Conservation (phyloP, 2,888 invertebrate genomes). For the Temnothorax ravouxi region DNA sequence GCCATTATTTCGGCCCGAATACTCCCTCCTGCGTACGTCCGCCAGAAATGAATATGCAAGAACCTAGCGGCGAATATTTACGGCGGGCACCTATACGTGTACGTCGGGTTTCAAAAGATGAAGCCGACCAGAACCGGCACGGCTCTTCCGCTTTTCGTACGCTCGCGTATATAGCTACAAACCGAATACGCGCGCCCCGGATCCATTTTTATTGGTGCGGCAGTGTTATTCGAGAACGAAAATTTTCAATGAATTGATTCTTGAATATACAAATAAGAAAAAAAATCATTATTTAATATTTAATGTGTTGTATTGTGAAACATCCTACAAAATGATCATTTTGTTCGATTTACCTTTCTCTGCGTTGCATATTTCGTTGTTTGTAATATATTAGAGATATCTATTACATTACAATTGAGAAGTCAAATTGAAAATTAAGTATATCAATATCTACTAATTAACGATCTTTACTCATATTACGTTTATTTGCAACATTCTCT, state of each 20-base stretch:
- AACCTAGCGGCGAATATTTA: constrained; percentile 75
- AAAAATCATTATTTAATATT: background rate
- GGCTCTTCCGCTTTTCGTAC: constrained; percentile 44
- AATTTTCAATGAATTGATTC: background rate
- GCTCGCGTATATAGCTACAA: constrained; percentile 13
- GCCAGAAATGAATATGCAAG: constrained; percentile 77
- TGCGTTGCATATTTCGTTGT: background rate
- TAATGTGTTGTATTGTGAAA: background rate
- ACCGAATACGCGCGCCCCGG: background rate
- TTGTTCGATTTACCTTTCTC: background rate
- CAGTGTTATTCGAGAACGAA: constrained; percentile 23
- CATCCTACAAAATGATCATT: background rate
- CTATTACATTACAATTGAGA: background rate
- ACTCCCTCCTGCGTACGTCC: constrained; percentile 63
- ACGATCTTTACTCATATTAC: background rate
- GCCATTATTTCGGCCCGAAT: constrained; percentile 73
- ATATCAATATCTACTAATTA: background rate
- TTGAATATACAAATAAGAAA: background rate
- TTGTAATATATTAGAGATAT: background rate
- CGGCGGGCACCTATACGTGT: constrained; percentile 61
- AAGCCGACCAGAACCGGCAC: constrained; percentile 70
- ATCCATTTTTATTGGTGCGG: constrained; percentile 21
- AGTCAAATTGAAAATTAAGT: background rate
- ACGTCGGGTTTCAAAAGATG: constrained; percentile 71
- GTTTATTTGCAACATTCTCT: background rate